Evolutionary conservation across 1,140 invertebrate species (phyloP).

Genomic region (Ylistrum balloti): DNA sequence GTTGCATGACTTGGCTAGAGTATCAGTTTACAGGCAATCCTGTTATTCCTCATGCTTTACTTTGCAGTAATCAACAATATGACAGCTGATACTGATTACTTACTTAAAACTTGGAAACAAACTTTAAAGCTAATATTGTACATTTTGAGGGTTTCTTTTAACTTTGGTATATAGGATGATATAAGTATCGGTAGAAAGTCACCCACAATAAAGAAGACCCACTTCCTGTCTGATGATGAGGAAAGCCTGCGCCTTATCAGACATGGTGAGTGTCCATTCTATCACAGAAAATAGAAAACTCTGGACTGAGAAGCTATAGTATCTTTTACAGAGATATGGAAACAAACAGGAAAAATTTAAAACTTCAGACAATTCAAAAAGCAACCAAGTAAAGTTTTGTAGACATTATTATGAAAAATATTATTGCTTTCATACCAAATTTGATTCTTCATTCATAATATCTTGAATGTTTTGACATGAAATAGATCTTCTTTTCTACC

Average conservation of each 20-base stretch:
- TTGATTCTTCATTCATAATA: background rate
- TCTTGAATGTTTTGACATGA: background rate
- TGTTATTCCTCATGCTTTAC: too few species aligned
- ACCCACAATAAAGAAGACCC: background rate
- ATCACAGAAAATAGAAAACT: background rate
- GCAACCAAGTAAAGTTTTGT: too few species aligned
- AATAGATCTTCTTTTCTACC: background rate
- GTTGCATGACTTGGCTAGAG: background rate
- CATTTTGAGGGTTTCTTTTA: background rate
- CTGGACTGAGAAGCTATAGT: too few species aligned
- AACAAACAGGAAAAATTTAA: too few species aligned
- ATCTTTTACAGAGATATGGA: too few species aligned
- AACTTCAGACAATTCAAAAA: too few species aligned
- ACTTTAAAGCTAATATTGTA: background rate
- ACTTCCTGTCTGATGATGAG: slow-evolving; percentile 16
- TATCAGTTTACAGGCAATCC: too few species aligned
- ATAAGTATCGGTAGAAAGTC: slow-evolving; percentile 24
- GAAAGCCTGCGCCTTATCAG: background rate
- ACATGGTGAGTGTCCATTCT: background rate
- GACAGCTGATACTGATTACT: background rate
- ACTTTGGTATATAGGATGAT: slow-evolving; percentile 34
- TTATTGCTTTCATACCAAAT: too few species aligned
- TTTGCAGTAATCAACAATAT: too few species aligned
- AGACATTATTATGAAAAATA: too few species aligned
- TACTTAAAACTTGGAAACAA: too few species aligned